These are phyloP conservation scores for Trissoscelio sp. DNA, from an alignment of 2,888 invertebrate genomes.

Conservation along the genomic window DNA sequence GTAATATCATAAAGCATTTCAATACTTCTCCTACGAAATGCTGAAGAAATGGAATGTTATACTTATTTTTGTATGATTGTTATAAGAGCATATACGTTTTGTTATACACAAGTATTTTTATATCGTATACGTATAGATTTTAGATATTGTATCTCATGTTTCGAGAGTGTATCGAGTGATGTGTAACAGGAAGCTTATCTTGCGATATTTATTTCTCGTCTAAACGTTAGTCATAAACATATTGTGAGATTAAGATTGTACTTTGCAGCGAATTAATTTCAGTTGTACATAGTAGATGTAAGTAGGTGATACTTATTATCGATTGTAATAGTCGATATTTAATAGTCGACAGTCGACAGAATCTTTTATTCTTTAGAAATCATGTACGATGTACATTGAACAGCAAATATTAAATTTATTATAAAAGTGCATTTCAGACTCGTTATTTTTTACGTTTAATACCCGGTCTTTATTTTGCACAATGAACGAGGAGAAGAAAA, in stretches of 20 bases:
- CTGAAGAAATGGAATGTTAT: slow-evolving; percentile 24
- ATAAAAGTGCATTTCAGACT: slow-evolving; percentile 15
- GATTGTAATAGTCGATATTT: slow-evolving; percentile 63
- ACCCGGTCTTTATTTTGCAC: background rate
- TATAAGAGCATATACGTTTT: slow-evolving; percentile 23
- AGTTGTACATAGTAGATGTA: slow-evolving; percentile 50
- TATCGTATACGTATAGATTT: slow-evolving; percentile 40
- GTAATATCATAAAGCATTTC: background rate
- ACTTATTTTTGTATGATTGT: slow-evolving; percentile 36
- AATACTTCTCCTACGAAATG: slow-evolving; percentile 10
- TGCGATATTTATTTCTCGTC: slow-evolving; percentile 53
- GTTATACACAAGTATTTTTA: slow-evolving; percentile 38
- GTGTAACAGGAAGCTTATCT: slow-evolving; percentile 37
- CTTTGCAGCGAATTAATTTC: slow-evolving; percentile 14
- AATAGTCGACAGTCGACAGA: slow-evolving; percentile 63
- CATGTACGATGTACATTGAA: slow-evolving; percentile 68
- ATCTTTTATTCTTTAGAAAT: slow-evolving; percentile 41
- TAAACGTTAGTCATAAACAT: slow-evolving; percentile 43
- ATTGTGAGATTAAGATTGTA: slow-evolving; percentile 44
- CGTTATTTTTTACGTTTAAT: slow-evolving; percentile 1
- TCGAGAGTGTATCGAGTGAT: slow-evolving; percentile 23
- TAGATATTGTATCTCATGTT: slow-evolving; percentile 20
- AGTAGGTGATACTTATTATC: slow-evolving; percentile 45
- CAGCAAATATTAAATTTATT: slow-evolving; percentile 58
- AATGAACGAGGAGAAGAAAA: background rate